Conservation (phyloP, 2,888 invertebrate species). For the Agriopis leucophaearia region DNA sequence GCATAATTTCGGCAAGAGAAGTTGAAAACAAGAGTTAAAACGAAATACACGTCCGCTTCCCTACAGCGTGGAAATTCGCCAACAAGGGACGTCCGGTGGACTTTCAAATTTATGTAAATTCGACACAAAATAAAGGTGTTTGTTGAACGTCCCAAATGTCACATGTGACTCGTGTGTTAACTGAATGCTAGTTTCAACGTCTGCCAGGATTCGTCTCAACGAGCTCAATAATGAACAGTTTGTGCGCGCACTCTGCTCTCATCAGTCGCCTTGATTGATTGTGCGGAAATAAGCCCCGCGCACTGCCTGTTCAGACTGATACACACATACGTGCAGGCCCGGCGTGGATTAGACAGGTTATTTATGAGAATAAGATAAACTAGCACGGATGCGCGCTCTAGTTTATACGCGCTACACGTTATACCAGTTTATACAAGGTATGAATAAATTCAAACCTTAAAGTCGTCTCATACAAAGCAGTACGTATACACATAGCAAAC, state of each 20-base stretch:
- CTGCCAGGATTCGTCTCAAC: slow-evolving; percentile 63
- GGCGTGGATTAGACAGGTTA: slow-evolving; percentile 42
- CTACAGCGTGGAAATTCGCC: slow-evolving; percentile 70
- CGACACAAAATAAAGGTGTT: slow-evolving; percentile 73
- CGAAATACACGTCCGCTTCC: slow-evolving; percentile 59
- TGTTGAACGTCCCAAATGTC: slow-evolving; percentile 64
- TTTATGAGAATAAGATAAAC: slow-evolving; percentile 44
- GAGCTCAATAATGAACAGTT: slow-evolving; percentile 66
- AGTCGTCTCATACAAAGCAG: slow-evolving; percentile 30
- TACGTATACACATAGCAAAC: not conserved
- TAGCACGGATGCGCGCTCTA: slow-evolving; percentile 20
- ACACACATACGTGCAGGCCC: slow-evolving; percentile 45
- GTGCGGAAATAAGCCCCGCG: slow-evolving; percentile 76
- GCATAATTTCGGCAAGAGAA: slow-evolving; percentile 46
- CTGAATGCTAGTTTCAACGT: slow-evolving; percentile 62
- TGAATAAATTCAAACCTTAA: slow-evolving; percentile 31
- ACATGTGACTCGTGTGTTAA: slow-evolving; percentile 61
- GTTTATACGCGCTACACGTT: slow-evolving; percentile 24
- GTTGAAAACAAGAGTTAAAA: slow-evolving; percentile 52
- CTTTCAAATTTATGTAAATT: slow-evolving; percentile 78
- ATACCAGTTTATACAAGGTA: slow-evolving; percentile 34
- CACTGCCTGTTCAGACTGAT: slow-evolving; percentile 55
- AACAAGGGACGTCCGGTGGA: slow-evolving; percentile 68
- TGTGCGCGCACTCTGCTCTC: slow-evolving; percentile 69
- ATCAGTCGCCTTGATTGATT: slow-evolving; percentile 79